A percentile compares a stretch with the other conserved stretches of the same genome.
phyloP scores from a whole-genome alignment of 2,113 vertebrate species.

The Gallinago undulata region DNA sequence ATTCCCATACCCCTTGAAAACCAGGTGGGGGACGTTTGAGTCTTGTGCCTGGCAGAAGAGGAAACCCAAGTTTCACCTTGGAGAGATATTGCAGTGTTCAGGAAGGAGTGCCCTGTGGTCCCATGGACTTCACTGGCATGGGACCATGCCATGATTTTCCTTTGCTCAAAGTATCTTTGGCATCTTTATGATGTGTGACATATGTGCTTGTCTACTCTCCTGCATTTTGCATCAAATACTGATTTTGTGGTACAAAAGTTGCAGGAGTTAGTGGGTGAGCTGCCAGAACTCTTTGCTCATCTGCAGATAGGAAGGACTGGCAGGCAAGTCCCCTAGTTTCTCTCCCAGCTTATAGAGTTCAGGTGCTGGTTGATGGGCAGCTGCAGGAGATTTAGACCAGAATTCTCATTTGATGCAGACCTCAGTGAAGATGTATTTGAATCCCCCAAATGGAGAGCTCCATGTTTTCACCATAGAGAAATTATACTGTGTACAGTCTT shows the following conservation, averaged over 20 bases:
- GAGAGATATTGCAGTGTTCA: background rate
- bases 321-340: background rate
- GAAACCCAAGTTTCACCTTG: background rate
- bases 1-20: background rate
- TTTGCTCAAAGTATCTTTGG: background rate
- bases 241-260: background rate
- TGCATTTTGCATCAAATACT: background rate
- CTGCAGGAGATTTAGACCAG: background rate
- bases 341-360: background rate
- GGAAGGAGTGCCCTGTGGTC: background rate
- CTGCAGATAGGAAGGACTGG: background rate
- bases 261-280: background rate
- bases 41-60: background rate
- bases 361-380: background rate
- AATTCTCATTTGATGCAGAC: background rate
- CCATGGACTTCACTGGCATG: background rate
- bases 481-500: background rate
- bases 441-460: background rate
- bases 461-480: background rate
- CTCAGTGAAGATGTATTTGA: background rate
- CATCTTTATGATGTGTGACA: background rate
- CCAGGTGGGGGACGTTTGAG: background rate
- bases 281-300: background rate
- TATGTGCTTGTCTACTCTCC: background rate
- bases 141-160: background rate